phyloP scores from a whole-genome alignment of 2,113 vertebrate species.

The Pagrus major region DNA sequence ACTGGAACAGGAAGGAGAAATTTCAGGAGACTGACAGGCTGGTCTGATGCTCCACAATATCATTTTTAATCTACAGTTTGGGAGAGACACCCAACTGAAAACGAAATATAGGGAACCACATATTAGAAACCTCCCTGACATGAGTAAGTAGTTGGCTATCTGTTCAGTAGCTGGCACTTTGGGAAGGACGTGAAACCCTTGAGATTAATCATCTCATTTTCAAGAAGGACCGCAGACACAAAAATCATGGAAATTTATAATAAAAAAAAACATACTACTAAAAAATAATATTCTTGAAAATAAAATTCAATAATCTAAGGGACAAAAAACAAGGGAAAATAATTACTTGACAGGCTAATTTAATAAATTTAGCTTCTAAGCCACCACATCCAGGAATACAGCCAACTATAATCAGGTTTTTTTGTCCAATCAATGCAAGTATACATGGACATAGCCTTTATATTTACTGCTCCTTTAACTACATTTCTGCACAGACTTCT shows the following conservation, averaged over 20 bases:
- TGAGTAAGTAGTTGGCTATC: not conserved
- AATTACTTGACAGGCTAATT: not conserved
- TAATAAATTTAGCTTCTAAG: not conserved
- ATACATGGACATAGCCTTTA: not conserved
- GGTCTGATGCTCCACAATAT: not conserved
- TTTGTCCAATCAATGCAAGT: slow-evolving; percentile 26
- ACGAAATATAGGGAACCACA: not conserved
- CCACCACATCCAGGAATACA: not conserved
- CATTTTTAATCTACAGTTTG: not conserved
- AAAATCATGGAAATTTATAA: no score
- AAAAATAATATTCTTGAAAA: not conserved
- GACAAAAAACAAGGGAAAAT: not conserved
- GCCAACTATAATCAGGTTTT: slow-evolving; percentile 1
- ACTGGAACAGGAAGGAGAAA: not conserved
- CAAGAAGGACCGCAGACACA: no score
- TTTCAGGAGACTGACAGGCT: not conserved
- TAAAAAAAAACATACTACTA: no score
- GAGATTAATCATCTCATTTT: not conserved
- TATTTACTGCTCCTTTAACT: not conserved
- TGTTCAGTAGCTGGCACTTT: not conserved
- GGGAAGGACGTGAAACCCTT: not conserved
- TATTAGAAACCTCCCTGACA: not conserved
- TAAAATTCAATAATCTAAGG: not conserved
- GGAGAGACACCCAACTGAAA: not conserved
- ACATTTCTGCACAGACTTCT: not conserved